Evolutionary conservation across 2,113 vertebrate species (phyloP), one percentile per base, ranked within the genome.

Genomic region (Scatophagus argus): DNA sequence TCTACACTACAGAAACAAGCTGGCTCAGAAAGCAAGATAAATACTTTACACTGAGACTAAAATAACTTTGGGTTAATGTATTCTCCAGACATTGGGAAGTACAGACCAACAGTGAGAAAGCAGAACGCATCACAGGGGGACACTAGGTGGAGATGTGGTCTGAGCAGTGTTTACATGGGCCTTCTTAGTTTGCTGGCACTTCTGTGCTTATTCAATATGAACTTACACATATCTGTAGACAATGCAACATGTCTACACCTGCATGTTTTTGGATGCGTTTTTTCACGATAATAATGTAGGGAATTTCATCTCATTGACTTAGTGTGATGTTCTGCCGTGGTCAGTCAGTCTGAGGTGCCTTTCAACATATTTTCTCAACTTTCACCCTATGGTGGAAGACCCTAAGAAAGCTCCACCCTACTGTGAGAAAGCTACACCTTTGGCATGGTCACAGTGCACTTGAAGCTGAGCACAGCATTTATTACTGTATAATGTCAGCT

Each of bases 21-120:
- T 47, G 60, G 4, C 44, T 59, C 51, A 58, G 41, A 55, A 69
- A 62, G 29, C 46, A 67, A 71, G 78, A 75, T 61, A 21, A 71
- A 84, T 75, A 61, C 8, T 62, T 62, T 38, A 66, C 65, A 55
- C 7, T 27, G 25, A 38, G 23, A 44, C 41, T 23, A 51, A 56
- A 68, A 72, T 66, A 79, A 61, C 46, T 68, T 19, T 55, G 16
- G 31, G 16, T 49, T 76, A 59, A 63, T 41, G 25, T 16, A 17
- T 36, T 38, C 51, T 63, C 17, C 66, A 52, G 23, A 68, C 25
- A 58, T 13, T 14, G 14, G 16, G 38, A 52, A 31, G 38, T 38
- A 31, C 19, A 46, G 5, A 39, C 23, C 16, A 36, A 65, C 29
- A 32, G 65, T 11, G 46, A 38, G 19, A 34, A 52, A 34, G 23